Evolutionary conservation across 2,888 invertebrate species (phyloP).

Genomic region (Papilio demoleus): DNA sequence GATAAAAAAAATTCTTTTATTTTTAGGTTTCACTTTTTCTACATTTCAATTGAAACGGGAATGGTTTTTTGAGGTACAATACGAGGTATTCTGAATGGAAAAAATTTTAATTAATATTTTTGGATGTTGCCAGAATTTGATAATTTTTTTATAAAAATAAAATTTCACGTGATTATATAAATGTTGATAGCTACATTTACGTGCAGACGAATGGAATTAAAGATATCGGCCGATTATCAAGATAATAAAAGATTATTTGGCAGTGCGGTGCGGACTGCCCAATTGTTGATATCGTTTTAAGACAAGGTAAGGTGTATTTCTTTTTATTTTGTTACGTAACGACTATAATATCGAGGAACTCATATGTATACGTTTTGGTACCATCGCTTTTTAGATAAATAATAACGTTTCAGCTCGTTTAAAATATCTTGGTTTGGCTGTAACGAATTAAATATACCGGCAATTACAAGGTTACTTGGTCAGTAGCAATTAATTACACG

Average conservation of each 20-base stretch:
- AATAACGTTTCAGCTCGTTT: neutral
- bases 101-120: neutral
- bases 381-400: neutral
- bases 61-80: too few relatives aligned
- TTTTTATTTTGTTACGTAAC: conserved; percentile 33
- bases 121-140: conserved; percentile 14
- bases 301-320: conserved; percentile 19
- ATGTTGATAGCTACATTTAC: conserved; percentile 30
- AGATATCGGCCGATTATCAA: conserved; percentile 32
- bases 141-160: neutral
- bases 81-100: too few relatives aligned
- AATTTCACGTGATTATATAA: conserved; percentile 38
- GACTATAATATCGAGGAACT: neutral
- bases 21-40: too few relatives aligned
- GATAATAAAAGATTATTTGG: conserved; percentile 26
- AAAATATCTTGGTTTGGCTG: neutral
- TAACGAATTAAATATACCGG: neutral
- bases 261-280: conserved; percentile 38
- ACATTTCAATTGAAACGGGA: too few relatives aligned
- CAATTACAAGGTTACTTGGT: conserved; percentile 17
- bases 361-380: neutral
- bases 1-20: too few relatives aligned
- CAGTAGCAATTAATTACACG: conserved; percentile 17
- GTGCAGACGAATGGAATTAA: conserved; percentile 24
- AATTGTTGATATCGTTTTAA: conserved; percentile 26